phyloP scores from a whole-genome alignment of 1,140 invertebrate genomes.

The Hylyphantes graminicola region DNA sequence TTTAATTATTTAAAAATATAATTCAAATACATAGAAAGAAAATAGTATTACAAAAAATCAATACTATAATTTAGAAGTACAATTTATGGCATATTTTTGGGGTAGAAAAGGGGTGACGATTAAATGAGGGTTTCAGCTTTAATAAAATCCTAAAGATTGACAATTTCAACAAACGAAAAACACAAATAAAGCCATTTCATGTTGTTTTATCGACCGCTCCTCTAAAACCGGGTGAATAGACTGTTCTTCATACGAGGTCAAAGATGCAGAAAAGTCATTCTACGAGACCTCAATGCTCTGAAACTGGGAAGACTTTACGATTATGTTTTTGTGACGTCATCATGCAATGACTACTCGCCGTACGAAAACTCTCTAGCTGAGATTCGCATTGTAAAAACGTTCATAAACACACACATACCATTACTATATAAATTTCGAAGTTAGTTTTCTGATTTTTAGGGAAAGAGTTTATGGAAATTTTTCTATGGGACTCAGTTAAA shows the following conservation, averaged over 20 bases:
- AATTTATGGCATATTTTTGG: not conserved
- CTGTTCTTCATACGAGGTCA: constrained; percentile 19
- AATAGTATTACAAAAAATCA: no score
- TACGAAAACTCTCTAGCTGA: constrained; percentile 21
- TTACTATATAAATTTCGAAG: no score
- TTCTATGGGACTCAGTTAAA: no score
- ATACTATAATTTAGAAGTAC: no score
- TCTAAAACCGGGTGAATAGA: not conserved
- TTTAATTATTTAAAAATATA: no score
- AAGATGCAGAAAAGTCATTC: not conserved
- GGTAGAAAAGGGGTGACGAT: not conserved
- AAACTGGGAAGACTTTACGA: constrained; percentile 5
- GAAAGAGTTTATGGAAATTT: no score
- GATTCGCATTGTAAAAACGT: not conserved
- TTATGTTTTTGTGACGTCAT: not conserved
- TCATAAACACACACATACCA: not conserved
- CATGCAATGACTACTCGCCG: not conserved
- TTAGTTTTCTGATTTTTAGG: no score
- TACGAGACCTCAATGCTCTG: constrained; percentile 4
- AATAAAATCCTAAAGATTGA: not conserved
- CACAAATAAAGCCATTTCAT: not conserved
- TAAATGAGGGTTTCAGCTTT: not conserved
- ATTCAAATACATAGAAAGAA: no score
- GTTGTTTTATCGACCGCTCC: not conserved
- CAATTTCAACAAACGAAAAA: not conserved